These are phyloP conservation scores for Phenganax stokvisi DNA, from an alignment of 92 coral and sea anemone species.

Conservation along the genomic window DNA sequence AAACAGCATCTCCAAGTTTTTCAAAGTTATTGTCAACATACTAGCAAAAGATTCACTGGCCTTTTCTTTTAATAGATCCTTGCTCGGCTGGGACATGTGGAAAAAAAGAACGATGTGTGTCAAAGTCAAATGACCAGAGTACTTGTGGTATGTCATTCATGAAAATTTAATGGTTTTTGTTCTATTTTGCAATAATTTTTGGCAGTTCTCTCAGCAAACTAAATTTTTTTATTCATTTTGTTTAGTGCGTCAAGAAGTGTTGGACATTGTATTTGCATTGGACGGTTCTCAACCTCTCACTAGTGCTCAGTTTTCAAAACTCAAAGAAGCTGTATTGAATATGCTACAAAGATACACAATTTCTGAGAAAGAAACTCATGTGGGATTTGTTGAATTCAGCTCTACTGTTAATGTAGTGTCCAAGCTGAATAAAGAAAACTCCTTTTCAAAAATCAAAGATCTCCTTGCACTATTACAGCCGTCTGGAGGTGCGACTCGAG, in stretches of 20 bases:
- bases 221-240: background rate
- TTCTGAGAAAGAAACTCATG: constrained; percentile 76
- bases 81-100: constrained; percentile 21
- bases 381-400: constrained; percentile 65
- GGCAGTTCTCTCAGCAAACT: background rate
- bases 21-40: background rate
- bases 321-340: constrained; percentile 59
- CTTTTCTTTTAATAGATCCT: constrained; percentile 16
- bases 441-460: background rate
- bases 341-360: constrained; percentile 52
- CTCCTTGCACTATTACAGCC: constrained; percentile 25
- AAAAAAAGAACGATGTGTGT: constrained; percentile 8
- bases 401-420: constrained; percentile 53
- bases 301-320: constrained; percentile 51
- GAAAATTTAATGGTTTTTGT: background rate
- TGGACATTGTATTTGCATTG: constrained; percentile 67
- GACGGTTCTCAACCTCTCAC: constrained; percentile 74
- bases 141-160: constrained; percentile 29
- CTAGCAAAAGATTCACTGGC: background rate
- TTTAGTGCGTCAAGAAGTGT: constrained; percentile 24
- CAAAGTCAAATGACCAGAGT: constrained; percentile 27
- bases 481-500: constrained; percentile 2
- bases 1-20: too few species aligned
- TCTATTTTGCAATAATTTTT: background rate
- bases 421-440: constrained; percentile 18